Evolutionary conservation across 2,888 invertebrate genomes (phyloP).

Genomic region (Trissolcus japonicus): DNA sequence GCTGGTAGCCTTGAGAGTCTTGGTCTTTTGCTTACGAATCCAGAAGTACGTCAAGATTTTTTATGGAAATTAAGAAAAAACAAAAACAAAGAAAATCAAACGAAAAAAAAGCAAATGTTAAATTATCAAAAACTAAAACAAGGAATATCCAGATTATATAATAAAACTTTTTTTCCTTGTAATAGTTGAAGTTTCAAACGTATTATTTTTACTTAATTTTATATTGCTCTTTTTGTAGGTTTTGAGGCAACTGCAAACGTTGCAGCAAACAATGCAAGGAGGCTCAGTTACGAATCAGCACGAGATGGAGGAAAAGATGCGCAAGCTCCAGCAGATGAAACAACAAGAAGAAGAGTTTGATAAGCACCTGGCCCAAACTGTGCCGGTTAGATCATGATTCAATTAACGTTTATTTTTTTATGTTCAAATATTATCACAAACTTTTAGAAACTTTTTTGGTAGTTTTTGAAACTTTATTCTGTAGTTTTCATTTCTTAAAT

Average conservation of each 20-base stretch:
- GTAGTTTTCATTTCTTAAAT: not conserved
- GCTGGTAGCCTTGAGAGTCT: constrained; percentile 72
- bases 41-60: constrained; percentile 65
- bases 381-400: constrained; percentile 78
- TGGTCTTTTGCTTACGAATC: constrained; percentile 72
- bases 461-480: no score
- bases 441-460: not conserved
- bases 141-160: no score
- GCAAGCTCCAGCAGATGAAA: constrained; percentile 83
- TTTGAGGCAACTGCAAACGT: constrained; percentile 90
- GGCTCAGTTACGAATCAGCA: constrained; percentile 77
- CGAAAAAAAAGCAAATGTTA: no score
- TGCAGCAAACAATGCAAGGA: constrained; percentile 78
- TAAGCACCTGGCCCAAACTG: constrained; percentile 85
- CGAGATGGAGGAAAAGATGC: constrained; percentile 83
- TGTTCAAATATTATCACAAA: not conserved
- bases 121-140: no score
- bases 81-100: no score
- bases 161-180: not conserved
- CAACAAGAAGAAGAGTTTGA: constrained; percentile 87
- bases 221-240: constrained; percentile 77
- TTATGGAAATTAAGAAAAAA: not conserved
- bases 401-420: not conserved
- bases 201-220: no score
- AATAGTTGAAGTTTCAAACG: not conserved